phyloP scores from a whole-genome alignment of 2,113 vertebrate species.

The Anoplopoma fimbria region DNA sequence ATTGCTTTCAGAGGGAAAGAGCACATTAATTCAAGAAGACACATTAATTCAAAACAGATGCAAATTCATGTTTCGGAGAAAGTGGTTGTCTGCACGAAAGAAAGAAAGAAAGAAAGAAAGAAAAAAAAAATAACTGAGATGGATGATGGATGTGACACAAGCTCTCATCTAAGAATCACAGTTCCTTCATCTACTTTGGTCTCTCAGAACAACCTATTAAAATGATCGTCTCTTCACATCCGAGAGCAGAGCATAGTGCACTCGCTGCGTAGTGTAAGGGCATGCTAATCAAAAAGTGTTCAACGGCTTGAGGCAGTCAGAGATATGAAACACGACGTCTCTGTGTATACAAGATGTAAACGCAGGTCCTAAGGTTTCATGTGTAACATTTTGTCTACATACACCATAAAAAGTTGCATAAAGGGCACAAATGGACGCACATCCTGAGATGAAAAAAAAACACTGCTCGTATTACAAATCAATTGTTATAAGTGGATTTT shows the following conservation, averaged over 20 bases:
- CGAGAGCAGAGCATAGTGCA: conserved; percentile 9
- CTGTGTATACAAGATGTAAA: conserved; percentile 32
- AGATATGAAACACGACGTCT: conserved; percentile 15
- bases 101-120: no score
- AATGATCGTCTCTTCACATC: conserved; percentile 4
- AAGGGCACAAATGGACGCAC: conserved; percentile 1
- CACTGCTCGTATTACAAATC: conserved; percentile 6
- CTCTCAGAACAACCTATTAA: conserved; percentile 17
- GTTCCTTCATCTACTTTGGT: conserved; percentile 44
- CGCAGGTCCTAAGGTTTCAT: neutral
- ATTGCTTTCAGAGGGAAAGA: conserved; percentile 48
- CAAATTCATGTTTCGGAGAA: conserved; percentile 58
- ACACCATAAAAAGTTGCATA: neutral
- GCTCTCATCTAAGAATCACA: conserved; percentile 26
- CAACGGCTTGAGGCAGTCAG: conserved; percentile 8
- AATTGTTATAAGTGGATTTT: neutral
- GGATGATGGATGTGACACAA: conserved; percentile 13
- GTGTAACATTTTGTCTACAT: neutral
- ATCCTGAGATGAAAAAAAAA: neutral
- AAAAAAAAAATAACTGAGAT: neutral
- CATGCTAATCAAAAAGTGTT: no score
- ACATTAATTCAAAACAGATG: conserved; percentile 65
- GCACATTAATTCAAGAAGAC: conserved; percentile 50
- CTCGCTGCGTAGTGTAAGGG: neutral
- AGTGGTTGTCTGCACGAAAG: conserved; percentile 37